Conservation (phyloP, 2,797 vertebrate species). For the Leontocebus nigricollis region DNA sequence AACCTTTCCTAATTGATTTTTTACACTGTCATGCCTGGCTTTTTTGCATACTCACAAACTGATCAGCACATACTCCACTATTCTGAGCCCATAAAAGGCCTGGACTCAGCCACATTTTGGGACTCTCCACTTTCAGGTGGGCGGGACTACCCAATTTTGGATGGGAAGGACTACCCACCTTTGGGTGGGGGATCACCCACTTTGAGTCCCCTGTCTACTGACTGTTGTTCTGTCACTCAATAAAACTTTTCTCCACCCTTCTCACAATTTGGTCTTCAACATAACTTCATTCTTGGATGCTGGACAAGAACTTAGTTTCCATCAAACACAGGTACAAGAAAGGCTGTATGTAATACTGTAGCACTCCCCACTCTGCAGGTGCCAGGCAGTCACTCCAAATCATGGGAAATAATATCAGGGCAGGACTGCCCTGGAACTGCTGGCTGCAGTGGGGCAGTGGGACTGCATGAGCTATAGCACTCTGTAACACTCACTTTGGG, state of each 20-base stretch:
- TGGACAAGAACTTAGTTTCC: background rate
- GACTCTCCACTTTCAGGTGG: background rate
- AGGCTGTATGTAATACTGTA: background rate
- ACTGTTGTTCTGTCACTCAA: background rate
- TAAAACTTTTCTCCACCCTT: background rate
- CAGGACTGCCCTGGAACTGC: background rate
- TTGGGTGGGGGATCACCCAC: background rate
- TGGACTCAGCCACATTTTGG: background rate
- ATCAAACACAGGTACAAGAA: background rate
- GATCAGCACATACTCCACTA: background rate
- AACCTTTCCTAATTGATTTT: background rate
- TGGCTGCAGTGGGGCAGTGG: background rate
- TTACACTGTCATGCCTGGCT: background rate
- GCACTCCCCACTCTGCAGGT: background rate
- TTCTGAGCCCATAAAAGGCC: background rate
- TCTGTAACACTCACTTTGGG: background rate
- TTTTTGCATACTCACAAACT: background rate
- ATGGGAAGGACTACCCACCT: background rate
- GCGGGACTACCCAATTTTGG: background rate
- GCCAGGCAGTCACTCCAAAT: background rate
- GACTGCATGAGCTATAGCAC: background rate
- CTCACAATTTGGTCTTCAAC: background rate
- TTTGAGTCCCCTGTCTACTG: background rate
- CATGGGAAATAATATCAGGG: background rate
- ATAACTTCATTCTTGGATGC: background rate